Conservation (phyloP, 2,113 vertebrate genomes). For the Orycteropus afer region DNA sequence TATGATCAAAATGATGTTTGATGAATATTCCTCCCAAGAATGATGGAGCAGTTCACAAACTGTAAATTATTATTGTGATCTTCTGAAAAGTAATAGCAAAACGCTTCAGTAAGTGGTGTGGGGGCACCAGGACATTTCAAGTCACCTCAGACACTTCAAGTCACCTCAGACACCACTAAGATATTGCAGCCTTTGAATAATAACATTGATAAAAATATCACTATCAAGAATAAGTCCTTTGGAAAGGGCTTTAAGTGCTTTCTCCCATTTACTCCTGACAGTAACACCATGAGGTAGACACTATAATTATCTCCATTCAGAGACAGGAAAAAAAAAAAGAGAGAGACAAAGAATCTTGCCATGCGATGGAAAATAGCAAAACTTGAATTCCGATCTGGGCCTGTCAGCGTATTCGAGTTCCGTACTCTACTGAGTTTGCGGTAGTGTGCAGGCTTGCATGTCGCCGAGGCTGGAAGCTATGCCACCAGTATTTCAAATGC, state of each 20-base stretch:
- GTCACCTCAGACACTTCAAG: neutral
- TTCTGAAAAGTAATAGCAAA: neutral
- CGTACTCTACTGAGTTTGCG: neutral
- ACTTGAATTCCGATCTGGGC: neutral
- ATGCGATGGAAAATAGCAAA: neutral
- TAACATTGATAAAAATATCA: too few species aligned
- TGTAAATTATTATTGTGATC: neutral
- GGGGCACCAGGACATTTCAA: neutral
- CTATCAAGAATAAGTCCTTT: neutral
- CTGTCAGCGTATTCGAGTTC: fast-evolving
- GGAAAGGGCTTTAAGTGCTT: neutral
- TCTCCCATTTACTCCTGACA: neutral
- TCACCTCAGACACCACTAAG: too few species aligned
- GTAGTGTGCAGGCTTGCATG: neutral
- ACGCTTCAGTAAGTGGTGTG: neutral
- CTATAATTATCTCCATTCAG: neutral
- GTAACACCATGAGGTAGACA: too few species aligned
- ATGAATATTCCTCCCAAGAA: neutral
- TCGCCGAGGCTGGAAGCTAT: neutral
- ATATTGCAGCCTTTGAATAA: neutral
- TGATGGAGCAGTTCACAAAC: neutral
- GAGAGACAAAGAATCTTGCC: neutral
- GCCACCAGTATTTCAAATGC: neutral
- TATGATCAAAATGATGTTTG: neutral
- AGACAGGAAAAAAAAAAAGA: too few species aligned